phyloP scores from a whole-genome alignment of 2,797 vertebrate species.

The Gadopsis marmoratus region DNA sequence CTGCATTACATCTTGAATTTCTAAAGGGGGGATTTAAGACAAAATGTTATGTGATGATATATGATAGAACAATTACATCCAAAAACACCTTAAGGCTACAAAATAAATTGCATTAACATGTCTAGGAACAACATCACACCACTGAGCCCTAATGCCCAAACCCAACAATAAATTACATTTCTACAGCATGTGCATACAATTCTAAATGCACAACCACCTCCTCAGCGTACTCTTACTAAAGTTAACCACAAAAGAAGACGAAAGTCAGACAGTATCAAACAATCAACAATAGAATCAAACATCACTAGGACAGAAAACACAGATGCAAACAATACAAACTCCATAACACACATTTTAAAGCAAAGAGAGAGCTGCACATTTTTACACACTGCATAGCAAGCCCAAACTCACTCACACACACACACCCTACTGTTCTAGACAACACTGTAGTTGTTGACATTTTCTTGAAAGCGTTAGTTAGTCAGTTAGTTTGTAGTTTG shows the following conservation, averaged over 20 bases:
- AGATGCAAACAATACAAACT: neutral
- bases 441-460: constrained; percentile 1
- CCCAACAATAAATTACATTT: neutral
- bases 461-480: neutral
- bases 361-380: neutral
- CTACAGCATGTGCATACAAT: neutral
- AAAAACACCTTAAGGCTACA: neutral
- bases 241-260: neutral
- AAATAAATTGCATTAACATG: constrained; percentile 1
- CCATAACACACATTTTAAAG: neutral
- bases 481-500: neutral
- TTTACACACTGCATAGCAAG: neutral
- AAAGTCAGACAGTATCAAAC: too few relatives aligned
- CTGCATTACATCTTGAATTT: neutral
- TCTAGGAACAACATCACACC: neutral
- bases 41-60: neutral
- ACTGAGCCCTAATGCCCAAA: neutral
- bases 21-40: neutral
- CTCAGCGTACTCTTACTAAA: neutral
- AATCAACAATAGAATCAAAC: neutral
- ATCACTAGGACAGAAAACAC: too few relatives aligned
- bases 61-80: neutral
- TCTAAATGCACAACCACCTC: neutral
- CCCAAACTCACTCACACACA: neutral
- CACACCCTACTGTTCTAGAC: neutral